Evolutionary conservation across 2,888 invertebrate species (phyloP).

Genomic region (Argynnis bischoffii): DNA sequence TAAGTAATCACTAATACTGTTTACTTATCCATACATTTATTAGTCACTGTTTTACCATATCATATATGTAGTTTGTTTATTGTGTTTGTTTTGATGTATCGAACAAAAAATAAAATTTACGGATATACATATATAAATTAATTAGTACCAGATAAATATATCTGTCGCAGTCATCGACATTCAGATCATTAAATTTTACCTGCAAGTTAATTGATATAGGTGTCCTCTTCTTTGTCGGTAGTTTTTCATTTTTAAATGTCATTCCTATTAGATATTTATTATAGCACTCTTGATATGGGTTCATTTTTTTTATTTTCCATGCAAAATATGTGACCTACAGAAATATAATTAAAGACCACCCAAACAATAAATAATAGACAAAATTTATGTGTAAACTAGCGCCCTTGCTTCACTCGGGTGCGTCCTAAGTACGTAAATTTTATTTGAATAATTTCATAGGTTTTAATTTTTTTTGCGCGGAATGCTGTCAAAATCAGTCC

Average conservation of each 20-base stretch:
- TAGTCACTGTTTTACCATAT: slow-evolving; percentile 9
- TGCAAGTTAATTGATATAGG: slow-evolving; percentile 33
- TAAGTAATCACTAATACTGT: too few relatives aligned
- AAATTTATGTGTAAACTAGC: too few relatives aligned
- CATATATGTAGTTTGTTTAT: slow-evolving; percentile 21
- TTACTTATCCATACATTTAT: too few relatives aligned
- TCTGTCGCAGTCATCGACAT: slow-evolving; percentile 21
- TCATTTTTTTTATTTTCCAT: slow-evolving; percentile 23
- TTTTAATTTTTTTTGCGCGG: too few relatives aligned
- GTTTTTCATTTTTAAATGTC: slow-evolving; percentile 35
- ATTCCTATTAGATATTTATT: slow-evolving; percentile 29
- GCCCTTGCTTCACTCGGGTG: too few relatives aligned
- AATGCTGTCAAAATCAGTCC: too few relatives aligned
- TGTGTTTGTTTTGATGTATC: slow-evolving; percentile 26
- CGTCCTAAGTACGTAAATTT: too few relatives aligned
- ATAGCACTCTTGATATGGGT: slow-evolving; percentile 20
- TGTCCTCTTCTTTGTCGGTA: slow-evolving; percentile 36
- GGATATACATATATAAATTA: slow-evolving; percentile 9
- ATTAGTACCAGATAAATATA: slow-evolving; percentile 21
- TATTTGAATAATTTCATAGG: too few relatives aligned
- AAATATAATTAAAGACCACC: slow-evolving; percentile 23
- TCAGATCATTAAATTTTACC: slow-evolving; percentile 31
- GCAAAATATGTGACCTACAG: slow-evolving; percentile 15
- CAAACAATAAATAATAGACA: slow-evolving; percentile 7
- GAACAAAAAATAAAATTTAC: slow-evolving; percentile 15